Evolutionary conservation across 2,113 vertebrate genomes (phyloP).

Genomic region (Tachycineta bicolor): DNA sequence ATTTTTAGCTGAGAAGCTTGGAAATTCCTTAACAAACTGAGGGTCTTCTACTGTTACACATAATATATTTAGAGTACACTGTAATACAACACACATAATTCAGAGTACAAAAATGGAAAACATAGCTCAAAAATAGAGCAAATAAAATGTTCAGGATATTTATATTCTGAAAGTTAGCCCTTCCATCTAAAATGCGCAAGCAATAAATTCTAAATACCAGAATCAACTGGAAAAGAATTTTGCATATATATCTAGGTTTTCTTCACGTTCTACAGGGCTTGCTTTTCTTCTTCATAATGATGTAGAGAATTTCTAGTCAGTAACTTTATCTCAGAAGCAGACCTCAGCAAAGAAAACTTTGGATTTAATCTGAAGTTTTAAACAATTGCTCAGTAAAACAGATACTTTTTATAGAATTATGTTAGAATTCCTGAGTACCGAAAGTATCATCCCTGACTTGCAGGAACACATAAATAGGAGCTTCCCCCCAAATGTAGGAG

Average conservation of each 20-base stretch:
- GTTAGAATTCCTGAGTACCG: not conserved
- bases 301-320: not conserved
- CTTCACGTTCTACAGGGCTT: not conserved
- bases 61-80: not conserved
- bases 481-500: not conserved
- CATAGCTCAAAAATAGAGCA: not conserved
- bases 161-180: not conserved
- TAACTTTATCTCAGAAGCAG: not conserved
- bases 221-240: not conserved
- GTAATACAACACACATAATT: not conserved
- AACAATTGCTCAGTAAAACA: not conserved
- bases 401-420: not conserved
- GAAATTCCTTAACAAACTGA: not conserved
- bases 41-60: not conserved
- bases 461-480: not conserved
- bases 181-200: not conserved
- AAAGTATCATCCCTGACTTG: not conserved
- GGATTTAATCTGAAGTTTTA: not conserved
- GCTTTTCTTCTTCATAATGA: not conserved
- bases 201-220: not conserved
- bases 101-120: not conserved
- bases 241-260: not conserved
- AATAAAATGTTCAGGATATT: not conserved
- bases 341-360: not conserved
- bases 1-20: not conserved